Percentiles rank a stretch among this genome's conserved stretches.
These are phyloP conservation scores for Drosophila sucinea DNA, from an alignment of 1,140 invertebrate genomes.

Conservation along the genomic window DNA sequence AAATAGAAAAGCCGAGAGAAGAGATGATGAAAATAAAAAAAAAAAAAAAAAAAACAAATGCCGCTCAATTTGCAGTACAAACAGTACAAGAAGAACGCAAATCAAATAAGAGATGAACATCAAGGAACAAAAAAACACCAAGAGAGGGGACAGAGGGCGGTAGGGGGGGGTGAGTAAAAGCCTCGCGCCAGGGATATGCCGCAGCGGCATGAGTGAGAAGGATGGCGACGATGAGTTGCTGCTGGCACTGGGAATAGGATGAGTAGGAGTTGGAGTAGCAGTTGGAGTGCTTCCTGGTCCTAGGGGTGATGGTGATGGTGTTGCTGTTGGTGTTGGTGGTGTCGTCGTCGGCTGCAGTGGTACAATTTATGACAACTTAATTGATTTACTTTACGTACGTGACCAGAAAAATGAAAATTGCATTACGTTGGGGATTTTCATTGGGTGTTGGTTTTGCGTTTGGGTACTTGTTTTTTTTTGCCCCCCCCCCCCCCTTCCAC, in stretches of 20 bases:
- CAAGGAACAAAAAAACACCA: conserved; percentile 37
- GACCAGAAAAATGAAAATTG: conserved; percentile 82
- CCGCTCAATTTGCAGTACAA: conserved; percentile 74
- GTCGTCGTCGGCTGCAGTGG: conserved; percentile 68
- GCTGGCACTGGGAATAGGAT: background rate
- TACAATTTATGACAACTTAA: conserved; percentile 82
- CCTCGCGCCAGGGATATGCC: conserved; percentile 18
- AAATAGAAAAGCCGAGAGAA: conserved; percentile 4
- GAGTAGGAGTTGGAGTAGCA: background rate
- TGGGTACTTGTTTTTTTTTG: conserved; percentile 29
- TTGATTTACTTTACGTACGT: conserved; percentile 82
- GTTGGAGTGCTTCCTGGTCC: background rate
- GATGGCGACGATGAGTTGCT: background rate
- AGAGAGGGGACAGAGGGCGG: conserved; percentile 17
- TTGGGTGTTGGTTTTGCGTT: conserved; percentile 45
- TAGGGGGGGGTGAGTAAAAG: conserved; percentile 27
- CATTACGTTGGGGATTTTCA: conserved; percentile 78
- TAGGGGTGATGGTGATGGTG: background rate
- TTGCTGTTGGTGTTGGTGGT: conserved; percentile 20
- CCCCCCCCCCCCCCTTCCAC: conserved; percentile 6
- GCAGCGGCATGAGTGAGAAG: conserved; percentile 13
- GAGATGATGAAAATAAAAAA: background rate
- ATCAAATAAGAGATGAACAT: conserved; percentile 58
- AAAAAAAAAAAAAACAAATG: conserved; percentile 56
- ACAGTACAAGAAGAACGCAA: conserved; percentile 54